Base-by-base conservation (phyloP, 2,797 vertebrate genomes). In the Fistularia tabacaria region DNA sequence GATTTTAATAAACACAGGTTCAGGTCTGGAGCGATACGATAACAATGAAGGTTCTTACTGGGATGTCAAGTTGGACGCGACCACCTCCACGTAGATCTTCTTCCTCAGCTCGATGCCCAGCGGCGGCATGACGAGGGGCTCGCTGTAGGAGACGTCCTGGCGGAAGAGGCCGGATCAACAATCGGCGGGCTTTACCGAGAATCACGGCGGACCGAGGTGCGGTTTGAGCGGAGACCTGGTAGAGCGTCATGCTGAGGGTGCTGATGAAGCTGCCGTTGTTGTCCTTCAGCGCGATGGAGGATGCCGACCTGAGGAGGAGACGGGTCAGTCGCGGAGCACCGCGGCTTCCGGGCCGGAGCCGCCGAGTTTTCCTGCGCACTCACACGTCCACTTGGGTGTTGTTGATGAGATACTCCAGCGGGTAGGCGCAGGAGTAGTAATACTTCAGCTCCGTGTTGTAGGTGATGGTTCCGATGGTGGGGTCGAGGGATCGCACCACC, bases 231-330 rank as follows among this genome's bases (percentile, higher is more conserved):
- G 25, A 43, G 25, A 90, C 89, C 67, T 71, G 40, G 69, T 74
- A 91, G 58, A 91, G 68, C 39, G 62, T 53, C 79, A 91, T 84
- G 80, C 74, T 88, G 46, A 88, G 84, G 39, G 88, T 92, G 53
- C 90, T 88, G 60, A 91, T 85, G 77, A 92, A 92, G 58, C 85
- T 91, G 12, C 90, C 90, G 66, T 91, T 92, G 51, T 88, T 87
- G 67, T 89, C 88, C 61, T 73, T 86, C 64, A 91, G 43, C 49
- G 87, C 87, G 64, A 90, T 85, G 51, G 86, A 88, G 49, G 89
- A 83, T 9, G 84, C 80, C 14, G 81, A 85, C 66, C 89, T 91
- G 54, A 1, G 15, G 59, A 56, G 61, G 49, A 50, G 49, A 46
- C 49, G 50, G 39, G 61, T 6, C 13, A 52, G 10, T 10, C 36